A percentile compares a stretch with the other conserved stretches of the same genome.
These are phyloP conservation scores for Seriola rivoliana DNA, from an alignment of 2,113 vertebrate genomes.

Conservation along the genomic window DNA sequence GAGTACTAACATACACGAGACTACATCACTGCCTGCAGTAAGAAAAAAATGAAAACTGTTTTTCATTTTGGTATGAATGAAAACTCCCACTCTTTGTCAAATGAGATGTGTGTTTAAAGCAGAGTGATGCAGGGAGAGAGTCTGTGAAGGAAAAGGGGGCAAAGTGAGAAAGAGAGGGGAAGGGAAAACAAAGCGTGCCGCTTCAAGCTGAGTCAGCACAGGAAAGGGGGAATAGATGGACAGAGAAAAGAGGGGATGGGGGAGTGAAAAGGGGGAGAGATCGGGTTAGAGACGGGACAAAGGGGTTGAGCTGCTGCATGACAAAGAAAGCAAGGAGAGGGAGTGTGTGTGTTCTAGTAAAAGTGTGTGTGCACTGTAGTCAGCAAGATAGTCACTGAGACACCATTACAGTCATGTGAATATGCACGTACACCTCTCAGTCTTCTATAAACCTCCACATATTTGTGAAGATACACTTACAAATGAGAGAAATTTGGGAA, in stretches of 20 bases:
- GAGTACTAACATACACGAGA: too few relatives aligned
- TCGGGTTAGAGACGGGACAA: constrained; percentile 33
- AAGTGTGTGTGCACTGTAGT: constrained; percentile 21
- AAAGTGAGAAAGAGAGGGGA: constrained; percentile 14
- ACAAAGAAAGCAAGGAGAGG: constrained; percentile 14
- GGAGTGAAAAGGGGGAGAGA: constrained; percentile 18
- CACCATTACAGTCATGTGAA: constrained; percentile 46
- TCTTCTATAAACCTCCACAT: background rate
- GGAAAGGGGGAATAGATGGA: constrained; percentile 34
- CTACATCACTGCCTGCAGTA: too few relatives aligned
- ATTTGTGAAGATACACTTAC: background rate
- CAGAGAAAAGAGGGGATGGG: constrained; percentile 32
- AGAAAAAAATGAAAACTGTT: too few relatives aligned
- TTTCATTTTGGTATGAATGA: too few relatives aligned
- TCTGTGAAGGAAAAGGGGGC: constrained; percentile 23
- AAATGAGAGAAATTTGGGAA: background rate
- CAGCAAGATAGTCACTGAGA: constrained; percentile 18
- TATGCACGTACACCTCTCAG: constrained; percentile 32
- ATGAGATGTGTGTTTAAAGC: constrained; percentile 43
- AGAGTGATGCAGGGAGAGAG: constrained; percentile 33
- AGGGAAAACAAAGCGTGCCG: background rate
- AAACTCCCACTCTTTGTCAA: background rate
- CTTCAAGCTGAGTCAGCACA: constrained; percentile 61
- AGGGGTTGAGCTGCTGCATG: background rate
- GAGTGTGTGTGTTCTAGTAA: background rate